Conservation (phyloP, 2,113 vertebrate species). For the Chloroceryle aenea region DNA sequence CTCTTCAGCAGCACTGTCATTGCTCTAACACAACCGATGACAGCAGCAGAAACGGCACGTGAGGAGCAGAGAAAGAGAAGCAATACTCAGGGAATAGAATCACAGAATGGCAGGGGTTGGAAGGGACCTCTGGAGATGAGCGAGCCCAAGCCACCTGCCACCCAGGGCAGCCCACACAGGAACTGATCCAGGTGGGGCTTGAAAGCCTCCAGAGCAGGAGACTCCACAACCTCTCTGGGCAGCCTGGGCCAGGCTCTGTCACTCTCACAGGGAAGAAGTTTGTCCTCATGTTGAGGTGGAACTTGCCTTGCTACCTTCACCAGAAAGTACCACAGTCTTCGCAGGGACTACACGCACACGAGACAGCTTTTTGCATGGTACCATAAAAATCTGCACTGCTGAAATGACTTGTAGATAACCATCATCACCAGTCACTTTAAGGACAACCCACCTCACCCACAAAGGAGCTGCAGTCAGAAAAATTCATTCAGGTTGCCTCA, state of each 20-base stretch:
- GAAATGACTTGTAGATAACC: not conserved
- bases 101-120: not conserved
- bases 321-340: not conserved
- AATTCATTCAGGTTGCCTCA: not conserved
- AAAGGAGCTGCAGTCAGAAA: not conserved
- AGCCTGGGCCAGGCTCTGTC: too few relatives aligned
- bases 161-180: too few relatives aligned
- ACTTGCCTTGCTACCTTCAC: too few relatives aligned
- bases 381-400: not conserved
- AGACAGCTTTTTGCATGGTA: not conserved
- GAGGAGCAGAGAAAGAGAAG: not conserved
- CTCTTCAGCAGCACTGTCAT: not conserved
- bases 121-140: not conserved
- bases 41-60: fast-evolving
- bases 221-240: too few relatives aligned
- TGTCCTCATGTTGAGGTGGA: too few relatives aligned
- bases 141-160: not conserved
- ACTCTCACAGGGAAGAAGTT: too few relatives aligned
- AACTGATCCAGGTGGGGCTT: too few relatives aligned
- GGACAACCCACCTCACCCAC: not conserved
- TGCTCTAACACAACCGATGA: fast-evolving
- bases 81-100: not conserved
- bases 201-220: too few relatives aligned
- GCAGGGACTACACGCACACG: not conserved
- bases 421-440: not conserved